phyloP scores from a whole-genome alignment of 2,113 vertebrate genomes.

The Cichladusa arquata region DNA sequence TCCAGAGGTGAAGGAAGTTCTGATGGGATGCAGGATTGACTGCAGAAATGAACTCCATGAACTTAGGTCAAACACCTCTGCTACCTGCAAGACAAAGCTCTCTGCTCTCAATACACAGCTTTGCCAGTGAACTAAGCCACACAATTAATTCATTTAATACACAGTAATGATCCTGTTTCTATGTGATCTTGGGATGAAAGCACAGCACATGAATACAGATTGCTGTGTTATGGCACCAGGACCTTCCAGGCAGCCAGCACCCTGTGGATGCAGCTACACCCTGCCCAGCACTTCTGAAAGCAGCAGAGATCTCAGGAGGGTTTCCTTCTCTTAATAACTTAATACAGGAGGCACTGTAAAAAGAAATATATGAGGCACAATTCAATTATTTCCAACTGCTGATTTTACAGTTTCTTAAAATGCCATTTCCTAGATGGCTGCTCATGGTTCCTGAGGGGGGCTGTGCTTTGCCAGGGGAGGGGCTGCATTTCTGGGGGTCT shows the following conservation, averaged over 20 bases:
- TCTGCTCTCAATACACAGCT: background rate
- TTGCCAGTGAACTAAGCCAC: background rate
- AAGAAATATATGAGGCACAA: background rate
- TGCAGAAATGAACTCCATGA: background rate
- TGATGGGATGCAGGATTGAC: fast-evolving
- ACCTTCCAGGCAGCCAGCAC: background rate
- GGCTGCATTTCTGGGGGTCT: background rate
- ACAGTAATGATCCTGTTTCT: background rate
- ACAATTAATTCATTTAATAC: background rate
- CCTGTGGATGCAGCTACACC: background rate
- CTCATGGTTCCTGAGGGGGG: background rate
- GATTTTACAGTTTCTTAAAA: constrained; percentile 1
- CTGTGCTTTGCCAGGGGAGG: background rate
- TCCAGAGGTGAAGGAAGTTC: background rate
- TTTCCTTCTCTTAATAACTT: background rate
- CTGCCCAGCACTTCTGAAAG: background rate
- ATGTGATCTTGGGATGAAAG: background rate
- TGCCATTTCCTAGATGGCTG: background rate
- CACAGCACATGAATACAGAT: background rate
- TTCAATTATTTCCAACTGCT: background rate
- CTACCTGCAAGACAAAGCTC: background rate
- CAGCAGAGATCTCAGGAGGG: background rate
- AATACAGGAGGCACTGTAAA: background rate
- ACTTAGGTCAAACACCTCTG: fast-evolving
- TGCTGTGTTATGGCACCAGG: fast-evolving